phyloP scores from a whole-genome alignment of 2,797 vertebrate species.

The Mus minutoides region DNA sequence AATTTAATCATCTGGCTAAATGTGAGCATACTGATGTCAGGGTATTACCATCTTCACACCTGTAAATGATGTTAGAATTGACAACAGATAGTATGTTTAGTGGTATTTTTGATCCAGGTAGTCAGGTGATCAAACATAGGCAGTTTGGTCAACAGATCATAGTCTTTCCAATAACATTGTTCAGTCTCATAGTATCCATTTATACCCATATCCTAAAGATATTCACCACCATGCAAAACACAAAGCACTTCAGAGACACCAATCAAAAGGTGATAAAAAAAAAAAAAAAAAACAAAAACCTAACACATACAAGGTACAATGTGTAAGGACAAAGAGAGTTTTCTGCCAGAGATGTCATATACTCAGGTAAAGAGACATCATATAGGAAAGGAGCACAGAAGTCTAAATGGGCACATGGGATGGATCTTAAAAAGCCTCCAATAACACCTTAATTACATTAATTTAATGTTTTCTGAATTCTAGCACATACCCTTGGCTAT shows the following conservation, averaged over 20 bases:
- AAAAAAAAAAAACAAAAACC: too few relatives aligned
- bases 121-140: neutral
- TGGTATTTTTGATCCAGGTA: neutral
- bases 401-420: neutral
- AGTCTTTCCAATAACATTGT: neutral
- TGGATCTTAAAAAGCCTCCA: neutral
- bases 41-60: conserved; percentile 67
- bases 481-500: neutral
- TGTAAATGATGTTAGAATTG: conserved; percentile 60
- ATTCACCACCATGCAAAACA: neutral
- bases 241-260: neutral
- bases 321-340: fast-evolving
- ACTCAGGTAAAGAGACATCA: neutral
- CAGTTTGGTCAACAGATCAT: neutral
- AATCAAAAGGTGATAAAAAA: neutral
- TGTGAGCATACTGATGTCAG: conserved; percentile 60
- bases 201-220: neutral
- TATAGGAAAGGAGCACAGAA: neutral
- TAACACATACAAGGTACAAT: neutral
- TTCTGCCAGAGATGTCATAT: neutral
- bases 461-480: conserved; percentile 21
- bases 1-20: conserved; percentile 65
- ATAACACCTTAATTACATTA: neutral
- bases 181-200: neutral
- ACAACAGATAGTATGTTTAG: neutral